phyloP scores from a whole-genome alignment of 2,888 invertebrate genomes.

The Mactromeris polynyma region DNA sequence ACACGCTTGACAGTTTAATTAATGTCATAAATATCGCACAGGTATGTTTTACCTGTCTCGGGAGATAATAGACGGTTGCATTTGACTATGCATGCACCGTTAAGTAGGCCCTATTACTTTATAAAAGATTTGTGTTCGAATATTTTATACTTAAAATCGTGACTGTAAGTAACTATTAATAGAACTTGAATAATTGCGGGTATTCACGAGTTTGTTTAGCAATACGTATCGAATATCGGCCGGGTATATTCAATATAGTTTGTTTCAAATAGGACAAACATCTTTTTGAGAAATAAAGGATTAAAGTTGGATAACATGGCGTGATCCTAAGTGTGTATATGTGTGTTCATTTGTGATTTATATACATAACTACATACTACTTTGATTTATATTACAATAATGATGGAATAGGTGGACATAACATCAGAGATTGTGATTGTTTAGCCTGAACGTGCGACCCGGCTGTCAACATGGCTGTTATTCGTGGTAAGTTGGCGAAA shows the following conservation, averaged over 20 bases:
- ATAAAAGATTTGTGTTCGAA: neutral
- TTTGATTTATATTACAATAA: too few relatives aligned
- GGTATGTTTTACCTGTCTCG: neutral
- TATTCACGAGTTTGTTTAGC: neutral
- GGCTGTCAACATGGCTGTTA: neutral
- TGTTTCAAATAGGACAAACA: neutral
- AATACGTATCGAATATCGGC: neutral
- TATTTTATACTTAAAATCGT: neutral
- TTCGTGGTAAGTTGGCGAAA: neutral
- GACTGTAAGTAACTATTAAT: neutral
- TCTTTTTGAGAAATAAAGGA: neutral
- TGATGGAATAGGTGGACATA: neutral
- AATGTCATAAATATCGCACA: neutral
- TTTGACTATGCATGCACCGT: neutral
- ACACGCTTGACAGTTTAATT: conserved; percentile 6
- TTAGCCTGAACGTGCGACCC: neutral
- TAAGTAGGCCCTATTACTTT: neutral
- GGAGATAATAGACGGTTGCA: neutral
- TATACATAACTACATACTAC: too few relatives aligned
- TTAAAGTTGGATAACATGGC: neutral
- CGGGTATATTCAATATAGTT: neutral
- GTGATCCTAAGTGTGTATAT: neutral
- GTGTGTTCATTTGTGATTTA: too few relatives aligned
- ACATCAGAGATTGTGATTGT: neutral
- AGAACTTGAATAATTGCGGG: neutral